A percentile compares a stretch with the other conserved stretches of the same genome.
phyloP scores from a whole-genome alignment of 35 echinoderm and acorn worm species.

The Eucidaris tribuloides region DNA sequence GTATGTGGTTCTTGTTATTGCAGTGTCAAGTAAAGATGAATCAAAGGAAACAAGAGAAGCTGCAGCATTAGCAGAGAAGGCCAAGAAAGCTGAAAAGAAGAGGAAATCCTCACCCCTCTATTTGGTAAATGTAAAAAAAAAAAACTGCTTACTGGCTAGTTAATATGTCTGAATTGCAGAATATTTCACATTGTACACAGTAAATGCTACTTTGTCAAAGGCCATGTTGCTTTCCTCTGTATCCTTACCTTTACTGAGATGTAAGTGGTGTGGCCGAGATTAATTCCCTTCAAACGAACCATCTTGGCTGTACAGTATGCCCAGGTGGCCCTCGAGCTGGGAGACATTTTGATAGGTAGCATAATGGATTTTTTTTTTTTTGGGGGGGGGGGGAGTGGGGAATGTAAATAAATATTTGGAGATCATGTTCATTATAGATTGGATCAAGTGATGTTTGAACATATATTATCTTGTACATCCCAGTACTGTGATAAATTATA shows the following conservation, averaged over 20 bases:
- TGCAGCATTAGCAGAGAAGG: slow-evolving; percentile 25
- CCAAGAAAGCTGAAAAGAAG: slow-evolving; percentile 37
- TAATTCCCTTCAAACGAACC: background rate
- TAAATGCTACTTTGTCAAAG: too few species aligned
- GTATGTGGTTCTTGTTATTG: slow-evolving; percentile 36
- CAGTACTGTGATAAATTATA: too few species aligned
- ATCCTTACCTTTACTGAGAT: background rate
- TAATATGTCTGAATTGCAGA: too few species aligned
- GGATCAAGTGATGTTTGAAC: too few species aligned
- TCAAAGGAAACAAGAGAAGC: slow-evolving; percentile 36
- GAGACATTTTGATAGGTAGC: too few species aligned
- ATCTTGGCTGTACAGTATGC: background rate
- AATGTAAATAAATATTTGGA: too few species aligned
- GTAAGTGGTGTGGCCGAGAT: background rate
- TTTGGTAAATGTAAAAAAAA: slow-evolving; percentile 72
- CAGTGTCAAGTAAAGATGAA: slow-evolving; percentile 16
- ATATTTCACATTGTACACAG: too few species aligned
- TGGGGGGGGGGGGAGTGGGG: too few species aligned
- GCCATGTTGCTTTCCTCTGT: background rate
- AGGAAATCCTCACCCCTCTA: slow-evolving; percentile 80
- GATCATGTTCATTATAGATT: too few species aligned
- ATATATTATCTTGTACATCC: too few species aligned
- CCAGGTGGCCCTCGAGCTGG: background rate
- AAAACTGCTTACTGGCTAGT: too few species aligned
- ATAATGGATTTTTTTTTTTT: too few species aligned